Conservation (phyloP, 2,888 invertebrate genomes). For the Scelioninae gen. 2 region DNA sequence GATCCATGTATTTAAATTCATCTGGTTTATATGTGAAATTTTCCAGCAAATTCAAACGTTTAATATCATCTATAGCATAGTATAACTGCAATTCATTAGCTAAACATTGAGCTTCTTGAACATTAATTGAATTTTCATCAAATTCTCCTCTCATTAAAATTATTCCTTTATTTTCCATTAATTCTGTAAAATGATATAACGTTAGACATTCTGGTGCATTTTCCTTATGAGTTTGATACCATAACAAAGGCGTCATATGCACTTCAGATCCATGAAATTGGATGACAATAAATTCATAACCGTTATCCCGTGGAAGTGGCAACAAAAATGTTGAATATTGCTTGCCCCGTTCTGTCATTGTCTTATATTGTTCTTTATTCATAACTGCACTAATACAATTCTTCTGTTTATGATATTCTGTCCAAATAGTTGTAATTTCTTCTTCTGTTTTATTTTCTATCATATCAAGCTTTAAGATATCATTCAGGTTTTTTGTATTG, state of each 20-base stretch:
- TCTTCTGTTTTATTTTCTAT: conserved; percentile 82
- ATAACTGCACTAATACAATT: conserved; percentile 86
- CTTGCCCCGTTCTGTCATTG: conserved; percentile 78
- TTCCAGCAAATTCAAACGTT: conserved; percentile 80
- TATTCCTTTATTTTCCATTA: conserved; percentile 82
- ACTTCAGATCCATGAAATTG: conserved; percentile 84
- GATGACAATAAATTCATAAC: conserved; percentile 90
- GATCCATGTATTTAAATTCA: conserved; percentile 88
- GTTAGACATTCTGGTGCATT: conserved; percentile 92
- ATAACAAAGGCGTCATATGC: conserved; percentile 90
- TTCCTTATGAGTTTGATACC: conserved; percentile 91
- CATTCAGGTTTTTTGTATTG: conserved; percentile 76
- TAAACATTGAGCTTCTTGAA: conserved; percentile 89
- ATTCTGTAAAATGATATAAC: conserved; percentile 86
- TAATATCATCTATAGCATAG: conserved; percentile 82
- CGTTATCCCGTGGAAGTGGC: conserved; percentile 87
- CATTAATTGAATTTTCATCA: conserved; percentile 85
- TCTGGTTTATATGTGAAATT: conserved; percentile 83
- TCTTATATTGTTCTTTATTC: conserved; percentile 79
- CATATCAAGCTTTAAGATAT: conserved; percentile 87
- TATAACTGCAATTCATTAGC: conserved; percentile 90
- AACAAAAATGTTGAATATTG: conserved; percentile 84
- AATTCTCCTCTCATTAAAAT: conserved; percentile 92
- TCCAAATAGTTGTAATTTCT: conserved; percentile 87
- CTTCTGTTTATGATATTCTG: conserved; percentile 86